Base-by-base conservation (phyloP, 35 echinoderm and acorn worm species). In the Patiria miniata region DNA sequence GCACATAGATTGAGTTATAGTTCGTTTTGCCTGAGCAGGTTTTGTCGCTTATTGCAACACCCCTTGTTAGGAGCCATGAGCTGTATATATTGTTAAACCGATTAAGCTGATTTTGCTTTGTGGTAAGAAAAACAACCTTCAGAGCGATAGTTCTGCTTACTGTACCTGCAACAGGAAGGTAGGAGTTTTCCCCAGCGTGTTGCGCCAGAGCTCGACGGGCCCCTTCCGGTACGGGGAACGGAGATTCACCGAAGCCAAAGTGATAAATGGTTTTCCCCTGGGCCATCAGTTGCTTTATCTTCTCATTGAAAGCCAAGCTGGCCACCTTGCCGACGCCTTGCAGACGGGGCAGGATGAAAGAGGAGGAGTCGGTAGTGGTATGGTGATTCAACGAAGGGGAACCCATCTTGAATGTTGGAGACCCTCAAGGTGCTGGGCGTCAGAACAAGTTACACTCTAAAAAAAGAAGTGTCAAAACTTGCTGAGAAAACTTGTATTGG, bases 221-320 rank as follows among this genome's bases (percentile, higher is more conserved):
- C 14, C 89, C 77, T 22, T 76, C 58, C 52, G 89, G 51, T 1
- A 94, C 86, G 21, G 96, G 96, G 77, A 99, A 99, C 0, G 96
- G 96, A 28, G 92, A 94, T 65, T 99, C 92, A 23, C 96, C 96
- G 92, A 99, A 99, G 29, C 81, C 96, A 50, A 99, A 87, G 44
- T 99, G 96, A 50, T 99, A 92, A 7, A 99, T 68, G 8, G 91
- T 76, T 10, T 93, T 9, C 4, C 96, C 96, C 0, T 91, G 81
- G 14, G 86, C 86, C 7, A 87, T 91, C 86, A 89, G 55, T 57
- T 99, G 91, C 28, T 73, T 78, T 15, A 99, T 82, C 17, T 61
- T 36, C 73, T 99, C 96, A 78, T 99, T 99, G 61, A 94, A 87
- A 39, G 90, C 87, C 60, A 99, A 61, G 61, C 94, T 99, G 38